These are phyloP conservation scores for Amniataba percoides DNA, from an alignment of 2,797 vertebrate species.

Conservation along the genomic window DNA sequence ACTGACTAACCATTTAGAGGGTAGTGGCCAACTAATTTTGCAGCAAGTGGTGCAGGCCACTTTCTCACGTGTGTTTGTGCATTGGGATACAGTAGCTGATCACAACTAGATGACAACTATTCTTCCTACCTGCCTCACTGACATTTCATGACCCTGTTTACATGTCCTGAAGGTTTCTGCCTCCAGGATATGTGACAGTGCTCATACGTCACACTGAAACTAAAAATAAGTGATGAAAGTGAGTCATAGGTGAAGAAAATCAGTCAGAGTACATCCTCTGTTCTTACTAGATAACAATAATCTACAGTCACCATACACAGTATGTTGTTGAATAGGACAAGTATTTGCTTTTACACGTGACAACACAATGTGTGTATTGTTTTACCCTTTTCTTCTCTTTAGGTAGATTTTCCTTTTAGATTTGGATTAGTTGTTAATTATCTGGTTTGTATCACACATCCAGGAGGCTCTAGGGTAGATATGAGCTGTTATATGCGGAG, in stretches of 20 bases:
- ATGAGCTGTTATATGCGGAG: background rate
- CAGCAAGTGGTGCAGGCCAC: background rate
- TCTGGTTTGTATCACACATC: background rate
- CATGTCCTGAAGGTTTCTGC: background rate
- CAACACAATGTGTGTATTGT: background rate
- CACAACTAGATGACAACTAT: background rate
- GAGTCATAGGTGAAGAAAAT: conserved; percentile 32
- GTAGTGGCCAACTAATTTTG: background rate
- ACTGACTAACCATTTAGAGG: background rate
- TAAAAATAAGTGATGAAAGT: conserved; percentile 15
- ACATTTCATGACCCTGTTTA: conserved; percentile 14
- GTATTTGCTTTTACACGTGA: background rate
- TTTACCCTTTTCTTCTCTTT: background rate
- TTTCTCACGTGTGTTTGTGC: background rate
- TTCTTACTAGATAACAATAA: background rate
- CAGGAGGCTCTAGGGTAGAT: background rate
- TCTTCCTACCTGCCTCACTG: background rate
- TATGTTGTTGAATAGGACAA: background rate
- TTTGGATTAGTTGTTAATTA: background rate
- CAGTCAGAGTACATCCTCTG: background rate
- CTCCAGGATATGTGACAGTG: background rate
- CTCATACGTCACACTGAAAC: background rate
- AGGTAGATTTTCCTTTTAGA: background rate
- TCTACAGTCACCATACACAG: background rate
- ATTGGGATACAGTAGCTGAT: background rate